These are phyloP conservation scores for Phyllopteryx taeniolatus DNA, from an alignment of 2,113 vertebrate species.

Conservation along the genomic window DNA sequence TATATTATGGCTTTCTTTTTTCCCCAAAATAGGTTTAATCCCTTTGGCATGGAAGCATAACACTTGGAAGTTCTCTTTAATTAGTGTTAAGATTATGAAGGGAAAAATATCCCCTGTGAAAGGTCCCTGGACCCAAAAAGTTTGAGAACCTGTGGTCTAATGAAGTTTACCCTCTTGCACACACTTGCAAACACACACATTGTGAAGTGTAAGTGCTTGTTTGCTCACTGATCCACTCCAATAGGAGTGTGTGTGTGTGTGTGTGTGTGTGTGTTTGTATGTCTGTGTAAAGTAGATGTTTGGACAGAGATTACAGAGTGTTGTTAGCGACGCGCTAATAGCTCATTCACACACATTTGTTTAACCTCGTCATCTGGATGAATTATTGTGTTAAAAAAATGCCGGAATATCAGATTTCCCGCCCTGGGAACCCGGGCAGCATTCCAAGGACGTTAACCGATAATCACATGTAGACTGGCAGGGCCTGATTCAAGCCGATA, in stretches of 20 bases:
- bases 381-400: slow-evolving; percentile 2
- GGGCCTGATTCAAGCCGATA: slow-evolving; percentile 70
- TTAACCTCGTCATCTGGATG: slow-evolving; percentile 2
- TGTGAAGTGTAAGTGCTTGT: slow-evolving; percentile 47
- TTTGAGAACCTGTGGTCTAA: slow-evolving; percentile 38
- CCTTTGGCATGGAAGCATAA: too few relatives aligned
- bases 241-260: slow-evolving; percentile 65
- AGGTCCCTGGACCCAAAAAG: not conserved
- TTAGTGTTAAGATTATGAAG: not conserved
- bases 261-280: slow-evolving; percentile 66
- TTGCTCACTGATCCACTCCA: slow-evolving; percentile 72
- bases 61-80: not conserved
- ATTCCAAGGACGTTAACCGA: slow-evolving; percentile 56
- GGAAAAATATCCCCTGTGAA: not conserved
- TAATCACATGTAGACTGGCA: slow-evolving; percentile 67
- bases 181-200: slow-evolving; percentile 40
- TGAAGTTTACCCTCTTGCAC: slow-evolving; percentile 43
- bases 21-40: too few relatives aligned
- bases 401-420: not conserved
- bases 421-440: slow-evolving; percentile 31
- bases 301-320: slow-evolving; percentile 76
- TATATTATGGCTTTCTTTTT: too few relatives aligned
- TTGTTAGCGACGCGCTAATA: slow-evolving; percentile 68
- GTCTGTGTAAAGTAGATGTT: slow-evolving; percentile 78
- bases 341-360: slow-evolving; percentile 63